Base-by-base conservation (phyloP, 2,113 vertebrate genomes). In the Corydoras maculifer region DNA sequence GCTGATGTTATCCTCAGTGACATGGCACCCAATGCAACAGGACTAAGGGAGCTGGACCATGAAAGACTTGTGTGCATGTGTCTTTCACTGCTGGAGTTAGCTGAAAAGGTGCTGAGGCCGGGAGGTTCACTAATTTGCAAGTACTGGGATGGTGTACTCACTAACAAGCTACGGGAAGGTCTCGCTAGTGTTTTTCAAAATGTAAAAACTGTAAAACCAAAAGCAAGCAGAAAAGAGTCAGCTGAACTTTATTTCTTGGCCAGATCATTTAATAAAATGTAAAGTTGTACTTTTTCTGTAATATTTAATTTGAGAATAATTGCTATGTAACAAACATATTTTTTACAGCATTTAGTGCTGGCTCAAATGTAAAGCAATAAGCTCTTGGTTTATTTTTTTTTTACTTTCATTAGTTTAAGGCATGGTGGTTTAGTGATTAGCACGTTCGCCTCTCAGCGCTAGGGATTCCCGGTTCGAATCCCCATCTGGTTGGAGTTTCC, bases 21-120 rank as follows among this genome's bases (percentile, higher is more conserved):
- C 82, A 92, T 98, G 94, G 95, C 95, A 0, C 97, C 95, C 51
- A 98, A 96, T 0, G 94, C 95, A 2, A 92, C 92, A 0, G 96
- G 97, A 15, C 86, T 96, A 68, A 87, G 79, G 29, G 91, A 91
- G 3, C 87, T 99, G 65, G 97, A 99, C 84, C 94, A 98, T 0
- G 91, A 94, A 76, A 93, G 79, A 62, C 83, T 96, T 61, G 79
- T 94, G 58, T 60, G 0, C 3, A 84, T 94, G 73, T 98, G 95
- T 74, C 73, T 92, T 12, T 81, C 88, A 29, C 81, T 97, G 50
- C 68, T 93, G 72, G 87, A 90, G 68, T 32, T 94, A 51, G 88
- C 92, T n/a, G 80, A 74, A 11, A 84, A 62, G 65, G 62, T 94
- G 70, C 80, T 98, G 68, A 78, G 54, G 11, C 90, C 90, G 0